A percentile compares a stretch with the other conserved stretches of the same genome.
Conservation (phyloP, 2,888 invertebrate genomes). For the Hypolimnas misippus region DNA sequence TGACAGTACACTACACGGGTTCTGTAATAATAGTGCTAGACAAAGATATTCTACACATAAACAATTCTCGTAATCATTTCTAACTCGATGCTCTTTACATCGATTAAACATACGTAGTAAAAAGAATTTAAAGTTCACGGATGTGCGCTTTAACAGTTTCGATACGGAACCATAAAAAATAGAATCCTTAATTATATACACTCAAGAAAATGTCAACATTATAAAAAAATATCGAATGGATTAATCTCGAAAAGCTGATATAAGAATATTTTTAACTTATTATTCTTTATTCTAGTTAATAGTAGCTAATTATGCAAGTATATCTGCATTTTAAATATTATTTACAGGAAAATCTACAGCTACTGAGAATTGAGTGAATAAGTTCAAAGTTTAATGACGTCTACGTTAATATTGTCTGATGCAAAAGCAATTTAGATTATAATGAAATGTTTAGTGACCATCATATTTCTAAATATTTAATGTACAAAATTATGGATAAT, state of each 20-base stretch:
- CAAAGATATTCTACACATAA: constrained; percentile 2
- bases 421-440: not conserved
- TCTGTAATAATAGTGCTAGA: constrained; percentile 25
- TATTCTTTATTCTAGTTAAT: not conserved
- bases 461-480: no score
- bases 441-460: not conserved
- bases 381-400: constrained; percentile 27
- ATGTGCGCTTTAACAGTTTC: not conserved
- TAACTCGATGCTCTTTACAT: not conserved
- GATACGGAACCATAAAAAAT: constrained; percentile 44
- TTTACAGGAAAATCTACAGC: constrained; percentile 15
- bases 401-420: not conserved
- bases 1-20: constrained; percentile 25
- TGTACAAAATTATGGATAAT: not conserved
- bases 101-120: constrained; percentile 1
- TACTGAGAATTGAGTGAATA: constrained; percentile 6
- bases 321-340: constrained; percentile 11
- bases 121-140: constrained; percentile 3
- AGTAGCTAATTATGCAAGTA: not conserved
- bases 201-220: constrained; percentile 42
- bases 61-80: constrained; percentile 1
- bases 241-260: constrained; percentile 26
- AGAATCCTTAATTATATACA: constrained; percentile 46
- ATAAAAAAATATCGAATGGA: constrained; percentile 33
- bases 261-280: not conserved